Conservation (phyloP, 1,140 invertebrate species). For the Hermatobates lingyangjiaoensis region DNA sequence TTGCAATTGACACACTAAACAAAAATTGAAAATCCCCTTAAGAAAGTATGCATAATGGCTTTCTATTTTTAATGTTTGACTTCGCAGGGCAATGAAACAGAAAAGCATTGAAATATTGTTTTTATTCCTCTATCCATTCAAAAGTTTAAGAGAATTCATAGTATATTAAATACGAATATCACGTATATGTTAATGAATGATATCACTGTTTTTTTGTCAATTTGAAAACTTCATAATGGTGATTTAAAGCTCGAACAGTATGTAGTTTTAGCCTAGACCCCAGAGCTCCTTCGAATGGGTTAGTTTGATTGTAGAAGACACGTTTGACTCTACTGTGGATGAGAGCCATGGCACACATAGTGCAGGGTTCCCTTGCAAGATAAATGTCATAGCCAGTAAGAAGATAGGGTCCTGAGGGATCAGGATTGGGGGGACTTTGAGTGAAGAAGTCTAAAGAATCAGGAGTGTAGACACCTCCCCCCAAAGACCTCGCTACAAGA, state of each 20-base stretch:
- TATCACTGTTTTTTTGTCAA: conserved; percentile 4
- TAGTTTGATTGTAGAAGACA: conserved; percentile 52
- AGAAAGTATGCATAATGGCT: no score
- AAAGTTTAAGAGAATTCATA: no score
- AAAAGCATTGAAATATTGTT: no score
- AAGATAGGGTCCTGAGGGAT: conserved; percentile 44
- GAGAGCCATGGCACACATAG: conserved; percentile 87
- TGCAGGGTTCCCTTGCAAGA: conserved; percentile 66
- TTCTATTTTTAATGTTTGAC: no score
- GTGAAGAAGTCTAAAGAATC: neutral
- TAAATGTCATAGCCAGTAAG: conserved; percentile 82
- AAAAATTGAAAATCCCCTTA: no score
- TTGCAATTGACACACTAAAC: no score
- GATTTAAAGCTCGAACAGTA: conserved; percentile 59
- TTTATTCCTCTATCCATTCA: no score
- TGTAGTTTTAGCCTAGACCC: conserved; percentile 55
- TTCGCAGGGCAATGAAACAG: no score
- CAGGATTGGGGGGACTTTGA: neutral
- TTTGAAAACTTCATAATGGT: conserved; percentile 68
- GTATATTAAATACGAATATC: no score
- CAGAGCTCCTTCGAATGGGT: conserved; percentile 44
- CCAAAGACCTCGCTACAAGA: conserved; percentile 59
- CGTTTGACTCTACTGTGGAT: conserved; percentile 66
- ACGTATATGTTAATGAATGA: no score
- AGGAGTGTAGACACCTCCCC: conserved; percentile 49